These are phyloP conservation scores for Melanerpes formicivorus DNA, from an alignment of 2,113 vertebrate genomes.

Conservation along the genomic window DNA sequence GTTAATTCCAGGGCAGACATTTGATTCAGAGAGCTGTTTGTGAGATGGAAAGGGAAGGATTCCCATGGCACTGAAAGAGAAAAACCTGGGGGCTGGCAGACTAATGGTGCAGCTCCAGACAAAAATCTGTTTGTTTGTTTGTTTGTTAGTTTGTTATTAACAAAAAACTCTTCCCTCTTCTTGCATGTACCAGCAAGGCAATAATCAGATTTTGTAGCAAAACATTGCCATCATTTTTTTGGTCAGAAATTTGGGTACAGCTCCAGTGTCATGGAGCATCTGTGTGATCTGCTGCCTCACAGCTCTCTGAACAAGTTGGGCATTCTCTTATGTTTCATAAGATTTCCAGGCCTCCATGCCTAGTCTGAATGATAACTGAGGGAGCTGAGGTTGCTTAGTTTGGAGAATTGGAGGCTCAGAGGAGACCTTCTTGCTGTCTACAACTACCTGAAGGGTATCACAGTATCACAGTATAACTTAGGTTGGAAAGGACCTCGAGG, in stretches of 20 bases:
- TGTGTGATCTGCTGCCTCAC: neutral
- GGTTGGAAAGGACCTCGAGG: too few species aligned
- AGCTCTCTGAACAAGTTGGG: neutral
- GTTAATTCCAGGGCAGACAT: neutral
- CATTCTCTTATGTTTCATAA: neutral
- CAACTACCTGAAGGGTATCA: too few species aligned
- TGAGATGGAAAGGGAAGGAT: neutral
- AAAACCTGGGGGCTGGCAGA: neutral
- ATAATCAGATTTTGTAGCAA: neutral
- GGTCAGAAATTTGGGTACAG: neutral
- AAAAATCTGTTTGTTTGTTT: neutral
- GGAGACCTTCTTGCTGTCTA: too few species aligned
- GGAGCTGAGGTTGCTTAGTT: too few species aligned
- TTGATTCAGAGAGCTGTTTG: neutral
- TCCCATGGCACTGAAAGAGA: neutral
- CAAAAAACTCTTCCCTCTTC: neutral
- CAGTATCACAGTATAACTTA: too few species aligned
- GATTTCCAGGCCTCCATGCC: neutral
- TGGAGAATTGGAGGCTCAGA: too few species aligned
- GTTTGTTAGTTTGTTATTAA: neutral
- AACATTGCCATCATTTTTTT: neutral
- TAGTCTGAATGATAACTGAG: neutral
- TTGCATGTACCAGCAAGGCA: neutral
- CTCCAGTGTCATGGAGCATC: neutral
- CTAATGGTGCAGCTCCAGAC: neutral